Percentiles rank a stretch among this genome's conserved stretches.
These are phyloP conservation scores for Dolichomitus sp. DNA, from an alignment of 2,888 invertebrate species.

Conservation along the genomic window DNA sequence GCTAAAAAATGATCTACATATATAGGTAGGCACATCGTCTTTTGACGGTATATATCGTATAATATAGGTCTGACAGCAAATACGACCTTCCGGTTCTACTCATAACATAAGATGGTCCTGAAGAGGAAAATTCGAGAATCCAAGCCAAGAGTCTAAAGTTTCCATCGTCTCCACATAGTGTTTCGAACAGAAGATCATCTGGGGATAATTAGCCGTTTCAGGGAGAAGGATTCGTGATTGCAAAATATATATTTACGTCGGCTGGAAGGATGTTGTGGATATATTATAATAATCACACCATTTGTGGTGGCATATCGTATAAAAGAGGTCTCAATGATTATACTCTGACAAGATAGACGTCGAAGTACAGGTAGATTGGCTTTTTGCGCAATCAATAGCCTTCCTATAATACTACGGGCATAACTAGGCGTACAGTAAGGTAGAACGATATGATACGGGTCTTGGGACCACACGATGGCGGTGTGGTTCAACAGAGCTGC, in stretches of 20 bases:
- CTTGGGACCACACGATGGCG: conserved; percentile 25
- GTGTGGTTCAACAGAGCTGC: conserved; percentile 48
- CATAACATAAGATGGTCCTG: no score
- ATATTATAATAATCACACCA: not conserved
- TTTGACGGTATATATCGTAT: no score
- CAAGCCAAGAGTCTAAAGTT: no score
- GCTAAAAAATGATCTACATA: no score
- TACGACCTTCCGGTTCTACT: no score
- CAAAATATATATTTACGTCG: not conserved
- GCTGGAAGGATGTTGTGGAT: not conserved
- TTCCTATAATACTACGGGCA: not conserved
- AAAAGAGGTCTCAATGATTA: not conserved
- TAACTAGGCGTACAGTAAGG: not conserved
- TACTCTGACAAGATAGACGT: not conserved
- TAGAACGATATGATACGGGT: conserved; percentile 15
- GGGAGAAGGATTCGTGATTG: not conserved
- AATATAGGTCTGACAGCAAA: no score
- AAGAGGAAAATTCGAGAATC: no score
- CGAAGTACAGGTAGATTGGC: not conserved
- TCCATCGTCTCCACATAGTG: no score
- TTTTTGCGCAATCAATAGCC: conserved; percentile 9
- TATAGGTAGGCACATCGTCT: no score
- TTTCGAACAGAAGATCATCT: not conserved
- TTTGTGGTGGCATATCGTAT: not conserved
- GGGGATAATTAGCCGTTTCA: not conserved